Base-by-base conservation (phyloP, 2,797 vertebrate genomes). In the Pantherophis vulpinus region DNA sequence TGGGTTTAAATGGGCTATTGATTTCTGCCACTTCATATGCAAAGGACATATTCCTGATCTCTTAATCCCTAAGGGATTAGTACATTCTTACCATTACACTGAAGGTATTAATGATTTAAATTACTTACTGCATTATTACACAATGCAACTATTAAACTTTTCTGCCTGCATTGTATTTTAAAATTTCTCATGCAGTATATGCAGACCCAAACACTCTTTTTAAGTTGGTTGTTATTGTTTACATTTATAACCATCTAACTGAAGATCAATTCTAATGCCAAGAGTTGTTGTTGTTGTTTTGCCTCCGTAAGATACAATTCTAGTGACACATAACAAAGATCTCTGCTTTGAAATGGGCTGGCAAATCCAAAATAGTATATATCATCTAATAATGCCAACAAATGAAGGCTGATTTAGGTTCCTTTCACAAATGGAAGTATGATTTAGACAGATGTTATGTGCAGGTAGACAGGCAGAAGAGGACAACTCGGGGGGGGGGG, bases 1-100 rank as follows among this genome's bases (percentile, higher is more conserved):
- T 59, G 32, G 93, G 11, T 51, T 91, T 93, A 10, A 3, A 0
- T 88, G 63, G 47, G 18, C 90, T 91, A 93, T 93, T 93, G 87
- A 93, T 93, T 91, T 93, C 70, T 16, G 83, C 16, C 29, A 70
- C 58, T 14, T 63, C 47, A 20, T 74, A 74, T 91, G 32, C 89
- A 37, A 86, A 91, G 66, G n/a, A 56, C 32, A 54, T 61, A 23
- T 23, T 55, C 74, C 89, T 91, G 70, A 61, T 56, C 87, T 89
- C 18, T 56, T 93, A 70, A 92, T 91, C 47, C 74, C 74, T 70
- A 42, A 92, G 56, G 87, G 60, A 66, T 79, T 90, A 74, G 37
- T 66, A 47, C 7, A 10, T 93, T 95, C 58, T 27, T 74, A 88
- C 54, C 14, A 92, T 87, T 92, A 90, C 12, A 54, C 32, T 86